Percentiles rank a stretch among this genome's conserved stretches.
Evolutionary conservation across 2,113 vertebrate species (phyloP).

Genomic region (Chascanopsetta lugubris): DNA sequence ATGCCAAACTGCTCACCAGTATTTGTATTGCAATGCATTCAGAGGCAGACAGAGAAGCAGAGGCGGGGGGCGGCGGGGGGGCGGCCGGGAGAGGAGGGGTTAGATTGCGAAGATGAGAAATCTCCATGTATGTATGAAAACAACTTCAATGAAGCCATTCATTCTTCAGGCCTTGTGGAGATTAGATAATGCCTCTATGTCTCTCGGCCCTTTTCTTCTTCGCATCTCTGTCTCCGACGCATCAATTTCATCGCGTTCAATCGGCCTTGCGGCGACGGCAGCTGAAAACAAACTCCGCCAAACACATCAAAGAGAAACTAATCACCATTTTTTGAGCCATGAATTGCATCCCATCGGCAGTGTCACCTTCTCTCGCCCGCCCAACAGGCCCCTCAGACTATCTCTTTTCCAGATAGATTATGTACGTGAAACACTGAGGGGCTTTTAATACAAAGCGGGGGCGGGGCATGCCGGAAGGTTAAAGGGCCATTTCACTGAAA

Average conservation of each 20-base stretch:
- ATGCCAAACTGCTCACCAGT: slow-evolving; percentile 11
- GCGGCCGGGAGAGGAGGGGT: neutral
- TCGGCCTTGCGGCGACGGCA: slow-evolving; percentile 16
- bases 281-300: slow-evolving; percentile 34
- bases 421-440: neutral
- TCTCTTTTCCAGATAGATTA: slow-evolving; percentile 22
- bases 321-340: slow-evolving; percentile 39
- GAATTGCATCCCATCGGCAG: slow-evolving; percentile 37
- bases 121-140: slow-evolving; percentile 43
- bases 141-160: slow-evolving; percentile 39
- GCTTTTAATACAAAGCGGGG: slow-evolving; percentile 19
- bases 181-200: slow-evolving; percentile 38
- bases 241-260: slow-evolving; percentile 34
- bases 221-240: slow-evolving; percentile 14
- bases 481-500: slow-evolving; percentile 39
- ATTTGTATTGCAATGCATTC: slow-evolving; percentile 17
- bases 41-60: neutral
- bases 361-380: slow-evolving; percentile 2
- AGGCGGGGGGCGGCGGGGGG: neutral
- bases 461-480: neutral
- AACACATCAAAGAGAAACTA: slow-evolving; percentile 51
- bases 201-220: neutral
- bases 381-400: slow-evolving; percentile 5
- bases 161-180: slow-evolving; percentile 42
- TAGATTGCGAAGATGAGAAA: slow-evolving; percentile 16